Base-by-base conservation (phyloP, 2,888 invertebrate species). In the Patella depressa region DNA sequence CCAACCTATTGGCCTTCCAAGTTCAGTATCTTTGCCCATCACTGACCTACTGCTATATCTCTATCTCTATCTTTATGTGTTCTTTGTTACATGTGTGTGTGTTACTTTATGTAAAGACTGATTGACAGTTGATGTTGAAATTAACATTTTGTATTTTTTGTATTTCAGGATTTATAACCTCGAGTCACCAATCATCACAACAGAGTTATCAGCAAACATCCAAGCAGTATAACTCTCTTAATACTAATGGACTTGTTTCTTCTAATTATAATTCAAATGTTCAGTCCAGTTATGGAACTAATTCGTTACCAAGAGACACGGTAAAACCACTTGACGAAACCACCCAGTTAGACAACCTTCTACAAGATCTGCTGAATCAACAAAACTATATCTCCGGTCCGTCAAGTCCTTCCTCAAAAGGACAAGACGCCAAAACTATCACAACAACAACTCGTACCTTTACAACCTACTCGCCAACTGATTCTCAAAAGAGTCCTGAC, bases 331-430 rank as follows among this genome's bases (percentile, higher is more conserved):
- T 85, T 11, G 87, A 89, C 24, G 90, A 89, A 78, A 88, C 88
- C 72, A 86, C 85, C 19, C 89, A 91, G 81, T 81, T 91, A 54
- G 91, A 91, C 83, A 89, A 89, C 72, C 88, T 91, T 75, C 82
- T 91, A 53, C 89, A 88, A 79, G 90, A 91, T 82, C 82, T 91
- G 78, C 86, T 91, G 71, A 88, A 88, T 55, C 89, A 90, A 70
- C 87, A 88, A 80, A 84, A 85, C 57, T 85, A 84, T 73, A 70
- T 78, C 9, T 84, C 74, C n/a, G 85, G 85, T 82, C 84, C 83
- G 70, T 81, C 84, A 71, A 85, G 83, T 75, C 82, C 84, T 5
- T 79, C 83, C 11, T 83, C 84, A 72, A 78, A 78, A 74, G 78
- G 79, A 34, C 65, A 65, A 24, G 65, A 65, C 65, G 80, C 81